phyloP scores from a whole-genome alignment of 2,113 vertebrate genomes.

The Accipiter virgatus region DNA sequence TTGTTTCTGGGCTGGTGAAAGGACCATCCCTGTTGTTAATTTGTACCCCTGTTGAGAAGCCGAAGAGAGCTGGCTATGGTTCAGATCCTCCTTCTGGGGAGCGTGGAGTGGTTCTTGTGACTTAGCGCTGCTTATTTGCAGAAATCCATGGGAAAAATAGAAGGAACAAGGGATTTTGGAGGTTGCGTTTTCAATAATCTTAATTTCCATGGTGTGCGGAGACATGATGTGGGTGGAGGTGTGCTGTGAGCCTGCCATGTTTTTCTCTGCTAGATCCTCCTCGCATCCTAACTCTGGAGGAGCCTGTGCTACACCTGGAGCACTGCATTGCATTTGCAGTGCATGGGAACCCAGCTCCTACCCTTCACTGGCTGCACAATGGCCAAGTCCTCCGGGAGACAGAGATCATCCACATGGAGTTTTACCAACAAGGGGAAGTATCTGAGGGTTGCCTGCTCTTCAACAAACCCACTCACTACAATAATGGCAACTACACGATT shows the following conservation, averaged over 20 bases:
- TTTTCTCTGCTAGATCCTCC: conserved; percentile 85
- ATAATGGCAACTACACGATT: conserved; percentile 98
- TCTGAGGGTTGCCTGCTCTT: conserved; percentile 94
- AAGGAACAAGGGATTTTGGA: background rate
- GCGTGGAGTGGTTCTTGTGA: background rate
- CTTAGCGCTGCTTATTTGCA: background rate
- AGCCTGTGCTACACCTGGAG: conserved; percentile 88
- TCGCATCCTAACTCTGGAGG: conserved; percentile 86
- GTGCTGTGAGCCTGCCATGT: conserved; percentile 41
- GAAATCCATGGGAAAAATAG: background rate
- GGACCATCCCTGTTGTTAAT: background rate
- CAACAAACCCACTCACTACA: conserved; percentile 93
- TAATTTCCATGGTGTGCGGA: background rate
- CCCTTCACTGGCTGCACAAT: conserved; percentile 89
- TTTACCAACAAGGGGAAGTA: conserved; percentile 88
- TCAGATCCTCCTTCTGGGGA: background rate
- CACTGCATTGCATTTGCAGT: conserved; percentile 96
- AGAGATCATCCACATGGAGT: conserved; percentile 86
- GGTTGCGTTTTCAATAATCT: background rate
- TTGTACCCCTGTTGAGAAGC: background rate
- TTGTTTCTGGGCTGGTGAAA: background rate
- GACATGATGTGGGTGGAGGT: background rate
- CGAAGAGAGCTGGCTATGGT: background rate
- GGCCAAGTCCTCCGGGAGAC: conserved; percentile 82
- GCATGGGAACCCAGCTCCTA: conserved; percentile 89